Conservation (phyloP, 2,888 invertebrate species). For the Xylophagus ater region DNA sequence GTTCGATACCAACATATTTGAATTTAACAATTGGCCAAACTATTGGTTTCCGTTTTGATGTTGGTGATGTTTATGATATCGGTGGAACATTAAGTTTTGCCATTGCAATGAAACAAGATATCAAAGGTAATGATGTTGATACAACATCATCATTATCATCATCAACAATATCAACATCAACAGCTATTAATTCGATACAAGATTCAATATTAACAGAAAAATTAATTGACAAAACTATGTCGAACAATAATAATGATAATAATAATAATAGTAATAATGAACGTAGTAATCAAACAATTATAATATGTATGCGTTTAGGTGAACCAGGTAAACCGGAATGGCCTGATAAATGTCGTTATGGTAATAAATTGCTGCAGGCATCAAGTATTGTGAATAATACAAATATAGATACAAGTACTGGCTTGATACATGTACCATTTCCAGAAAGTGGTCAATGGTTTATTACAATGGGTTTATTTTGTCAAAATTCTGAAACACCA, state of each 20-base stretch:
- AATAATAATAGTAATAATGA: not conserved
- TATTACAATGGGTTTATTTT: constrained; percentile 59
- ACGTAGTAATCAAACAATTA: constrained; percentile 40
- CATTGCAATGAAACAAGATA: constrained; percentile 52
- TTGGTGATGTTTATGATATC: constrained; percentile 60
- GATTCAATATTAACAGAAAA: constrained; percentile 33
- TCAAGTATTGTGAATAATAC: constrained; percentile 55
- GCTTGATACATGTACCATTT: constrained; percentile 59
- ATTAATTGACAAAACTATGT: constrained; percentile 23
- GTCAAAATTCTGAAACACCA: constrained; percentile 44
- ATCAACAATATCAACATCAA: not conserved
- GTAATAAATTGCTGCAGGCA: constrained; percentile 43
- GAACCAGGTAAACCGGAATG: constrained; percentile 50
- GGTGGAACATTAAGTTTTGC: constrained; percentile 70
- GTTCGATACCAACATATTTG: constrained; percentile 51
- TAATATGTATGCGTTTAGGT: constrained; percentile 51
- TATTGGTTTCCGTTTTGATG: constrained; percentile 54
- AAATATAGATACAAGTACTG: constrained; percentile 48
- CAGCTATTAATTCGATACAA: not conserved
- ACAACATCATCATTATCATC: constrained; percentile 11
- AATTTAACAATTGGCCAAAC: constrained; percentile 55
- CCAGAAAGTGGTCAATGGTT: constrained; percentile 80
- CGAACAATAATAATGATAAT: too few relatives aligned
- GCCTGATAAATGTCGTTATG: constrained; percentile 49
- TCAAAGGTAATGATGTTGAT: constrained; percentile 19